Evolutionary conservation across 2,888 invertebrate species (phyloP).

Genomic region (Drosophila tanythrix): DNA sequence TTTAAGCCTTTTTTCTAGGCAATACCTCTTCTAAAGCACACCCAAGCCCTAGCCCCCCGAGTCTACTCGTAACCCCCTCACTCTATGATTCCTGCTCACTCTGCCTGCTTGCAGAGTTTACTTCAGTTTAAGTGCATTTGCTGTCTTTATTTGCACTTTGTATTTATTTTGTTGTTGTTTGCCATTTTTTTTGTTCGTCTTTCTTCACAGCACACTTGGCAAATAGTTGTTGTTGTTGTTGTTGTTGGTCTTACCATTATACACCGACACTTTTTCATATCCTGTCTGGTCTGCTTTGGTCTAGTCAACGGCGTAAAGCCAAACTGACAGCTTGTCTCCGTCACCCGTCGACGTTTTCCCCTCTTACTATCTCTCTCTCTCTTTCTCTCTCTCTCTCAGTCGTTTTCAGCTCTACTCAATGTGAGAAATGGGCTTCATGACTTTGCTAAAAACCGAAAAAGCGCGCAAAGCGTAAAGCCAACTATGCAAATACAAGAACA

Average conservation of each 20-base stretch:
- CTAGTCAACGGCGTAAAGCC: slow-evolving; percentile 58
- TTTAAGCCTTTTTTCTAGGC: slow-evolving; percentile 40
- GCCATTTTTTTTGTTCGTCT: slow-evolving; percentile 18
- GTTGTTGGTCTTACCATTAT: slow-evolving; percentile 67
- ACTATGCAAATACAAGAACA: slow-evolving; percentile 57
- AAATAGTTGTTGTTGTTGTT: slow-evolving; percentile 47
- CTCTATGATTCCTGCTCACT: neutral
- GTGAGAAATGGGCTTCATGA: slow-evolving; percentile 75
- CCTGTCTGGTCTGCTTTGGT: slow-evolving; percentile 72
- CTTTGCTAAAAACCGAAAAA: slow-evolving; percentile 75
- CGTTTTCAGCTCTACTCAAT: slow-evolving; percentile 11
- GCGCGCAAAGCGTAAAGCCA: slow-evolving; percentile 65
- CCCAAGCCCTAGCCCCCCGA: neutral
- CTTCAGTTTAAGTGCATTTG: slow-evolving; percentile 80
- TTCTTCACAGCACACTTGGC: slow-evolving; percentile 37
- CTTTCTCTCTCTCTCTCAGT: neutral
- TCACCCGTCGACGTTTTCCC: neutral
- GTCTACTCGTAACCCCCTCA: neutral
- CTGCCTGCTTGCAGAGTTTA: slow-evolving; percentile 66
- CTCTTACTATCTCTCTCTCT: neutral
- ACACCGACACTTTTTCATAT: slow-evolving; percentile 79
- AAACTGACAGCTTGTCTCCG: slow-evolving; percentile 67
- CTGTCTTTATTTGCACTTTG: slow-evolving; percentile 74
- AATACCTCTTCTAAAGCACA: slow-evolving; percentile 30
- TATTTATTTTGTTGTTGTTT: slow-evolving; percentile 66